A percentile compares a stretch with the other conserved stretches of the same genome.
These are phyloP conservation scores for Argya squamiceps DNA, from an alignment of 2,797 vertebrate species.

Conservation along the genomic window DNA sequence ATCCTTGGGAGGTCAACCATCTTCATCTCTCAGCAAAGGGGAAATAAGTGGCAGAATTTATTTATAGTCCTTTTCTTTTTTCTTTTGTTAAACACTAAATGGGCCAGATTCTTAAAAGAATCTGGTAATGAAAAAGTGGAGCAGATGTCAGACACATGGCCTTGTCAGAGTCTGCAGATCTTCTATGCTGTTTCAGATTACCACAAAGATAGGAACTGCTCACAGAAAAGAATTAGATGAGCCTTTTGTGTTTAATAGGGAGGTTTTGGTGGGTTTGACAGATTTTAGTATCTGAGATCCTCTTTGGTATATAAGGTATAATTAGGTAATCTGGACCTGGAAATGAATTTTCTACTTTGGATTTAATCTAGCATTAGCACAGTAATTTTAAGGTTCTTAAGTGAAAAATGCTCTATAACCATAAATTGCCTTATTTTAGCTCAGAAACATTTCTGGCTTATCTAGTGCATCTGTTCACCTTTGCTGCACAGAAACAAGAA, in stretches of 20 bases:
- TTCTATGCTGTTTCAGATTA: background rate
- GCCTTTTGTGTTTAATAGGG: background rate
- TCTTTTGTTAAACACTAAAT: constrained; percentile 28
- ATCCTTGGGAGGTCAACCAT: constrained; percentile 37
- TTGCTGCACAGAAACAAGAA: background rate
- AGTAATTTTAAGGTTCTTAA: background rate
- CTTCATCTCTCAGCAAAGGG: constrained; percentile 55
- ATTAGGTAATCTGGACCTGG: background rate
- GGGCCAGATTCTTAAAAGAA: constrained; percentile 37
- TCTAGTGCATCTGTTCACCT: background rate
- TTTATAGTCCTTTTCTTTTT: constrained; percentile 15
- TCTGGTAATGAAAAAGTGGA: constrained; percentile 46
- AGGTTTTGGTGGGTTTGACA: background rate
- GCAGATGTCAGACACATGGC: background rate
- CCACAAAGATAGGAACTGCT: background rate
- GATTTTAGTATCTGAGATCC: background rate
- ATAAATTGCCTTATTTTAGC: background rate
- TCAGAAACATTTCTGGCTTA: background rate
- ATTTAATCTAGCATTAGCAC: background rate
- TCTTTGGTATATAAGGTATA: background rate
- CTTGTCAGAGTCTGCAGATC: background rate
- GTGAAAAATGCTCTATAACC: background rate
- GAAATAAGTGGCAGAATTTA: constrained; percentile 48
- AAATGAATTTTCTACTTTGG: background rate
- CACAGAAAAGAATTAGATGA: background rate